Evolutionary conservation across 2,888 invertebrate genomes (phyloP), one percentile per base, ranked within the genome.

Genomic region (Calliopum simillimum): DNA sequence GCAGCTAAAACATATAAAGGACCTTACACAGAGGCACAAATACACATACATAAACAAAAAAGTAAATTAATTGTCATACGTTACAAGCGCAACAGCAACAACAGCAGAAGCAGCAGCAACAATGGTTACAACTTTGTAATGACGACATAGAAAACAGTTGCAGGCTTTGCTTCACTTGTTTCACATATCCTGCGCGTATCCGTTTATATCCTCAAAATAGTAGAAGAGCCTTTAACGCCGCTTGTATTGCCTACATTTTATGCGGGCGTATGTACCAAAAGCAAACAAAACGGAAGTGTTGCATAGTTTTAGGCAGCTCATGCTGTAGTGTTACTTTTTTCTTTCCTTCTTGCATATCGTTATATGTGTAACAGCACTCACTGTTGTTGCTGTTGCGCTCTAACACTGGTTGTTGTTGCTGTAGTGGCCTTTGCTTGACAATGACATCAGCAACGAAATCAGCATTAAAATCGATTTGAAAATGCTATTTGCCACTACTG

Each of bases 91-190:
- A n/a, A 51, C 51, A 64, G 44, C 59, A 61, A 14, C 16, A 46
- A 21, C 16, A 47, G 33, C 63, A 63, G 33, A 49, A 49, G 33
- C 56, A 33, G 33, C 33, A 33, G 33, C 33, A 33, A 8, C 33
- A 33, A 33, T 33, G 33, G 33, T 33, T 33, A 33, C 33, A 33
- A 33, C n/a, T 33, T 25, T 49, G 13, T 19, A 16, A 44, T 23
- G 53, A 58, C 33, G 67, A 67, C 67, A 67, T 33, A 33, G 58
- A 67, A 67, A 67, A 67, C 67, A 67, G 67, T 59, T 58, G 44
- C 59, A 49, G 59, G 49, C 49, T 19, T 43, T 8, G 25, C 46
- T 66, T 43, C 4, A 25, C 46, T 66, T 66, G 66, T 66, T 66
- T 56, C 55, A 44, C 55, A 65, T 55, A 55, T 65, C 55, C 65